Conservation (phyloP, 2,797 vertebrate genomes). For the Philypnodon macrostomus region DNA sequence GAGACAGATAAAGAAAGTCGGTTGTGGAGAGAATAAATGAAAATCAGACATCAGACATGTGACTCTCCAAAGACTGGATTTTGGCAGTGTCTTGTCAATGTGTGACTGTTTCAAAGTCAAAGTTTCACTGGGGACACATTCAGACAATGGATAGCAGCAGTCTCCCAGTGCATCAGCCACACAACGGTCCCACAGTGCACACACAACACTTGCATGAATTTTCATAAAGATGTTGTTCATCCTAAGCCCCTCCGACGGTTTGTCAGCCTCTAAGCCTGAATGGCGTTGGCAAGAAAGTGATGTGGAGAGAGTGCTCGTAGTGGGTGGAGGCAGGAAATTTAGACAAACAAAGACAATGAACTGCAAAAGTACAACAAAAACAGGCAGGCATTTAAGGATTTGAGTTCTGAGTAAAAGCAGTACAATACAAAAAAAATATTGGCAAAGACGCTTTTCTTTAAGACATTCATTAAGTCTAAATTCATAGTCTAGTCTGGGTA, state of each 20-base stretch:
- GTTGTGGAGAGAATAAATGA: constrained; percentile 25
- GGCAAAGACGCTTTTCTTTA: no score
- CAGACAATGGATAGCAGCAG: constrained; percentile 63
- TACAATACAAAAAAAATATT: no score
- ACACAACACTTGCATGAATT: constrained; percentile 29
- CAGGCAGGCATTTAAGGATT: constrained; percentile 3
- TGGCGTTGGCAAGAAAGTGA: constrained; percentile 60
- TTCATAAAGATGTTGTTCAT: constrained; percentile 47
- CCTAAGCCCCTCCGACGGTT: constrained; percentile 68
- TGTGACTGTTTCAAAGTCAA: constrained; percentile 73
- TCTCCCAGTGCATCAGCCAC: constrained; percentile 56
- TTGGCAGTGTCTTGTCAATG: constrained; percentile 55
- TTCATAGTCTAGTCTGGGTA: no score
- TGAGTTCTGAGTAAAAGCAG: not conserved
- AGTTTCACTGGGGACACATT: constrained; percentile 63
- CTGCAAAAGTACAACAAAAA: constrained; percentile 21
- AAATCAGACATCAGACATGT: constrained; percentile 33
- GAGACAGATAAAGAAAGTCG: constrained; percentile 1
- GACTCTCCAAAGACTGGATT: constrained; percentile 46
- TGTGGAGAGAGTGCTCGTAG: constrained; percentile 13
- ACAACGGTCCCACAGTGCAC: constrained; percentile 19
- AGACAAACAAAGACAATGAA: constrained; percentile 18
- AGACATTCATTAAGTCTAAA: no score
- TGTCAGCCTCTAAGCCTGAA: constrained; percentile 71
- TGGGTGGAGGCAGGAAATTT: constrained; percentile 27